Evolutionary conservation across 2,797 vertebrate species (phyloP).

Genomic region (Sebastes trivittatus): DNA sequence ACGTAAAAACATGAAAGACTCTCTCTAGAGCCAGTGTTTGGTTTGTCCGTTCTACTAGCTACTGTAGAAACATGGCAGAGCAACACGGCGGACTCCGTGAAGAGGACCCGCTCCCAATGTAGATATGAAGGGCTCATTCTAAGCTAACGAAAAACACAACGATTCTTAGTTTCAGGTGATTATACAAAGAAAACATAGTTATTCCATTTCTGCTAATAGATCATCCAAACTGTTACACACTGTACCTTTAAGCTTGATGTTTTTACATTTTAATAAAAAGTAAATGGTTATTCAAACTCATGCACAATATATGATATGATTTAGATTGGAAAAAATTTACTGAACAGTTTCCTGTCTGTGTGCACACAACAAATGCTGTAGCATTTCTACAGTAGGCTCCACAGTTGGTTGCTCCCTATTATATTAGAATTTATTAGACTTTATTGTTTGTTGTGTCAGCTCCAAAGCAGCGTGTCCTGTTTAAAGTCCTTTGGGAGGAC

Average conservation of each 20-base stretch:
- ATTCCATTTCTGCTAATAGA: too few species aligned
- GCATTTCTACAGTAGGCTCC: neutral
- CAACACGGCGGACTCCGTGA: too few species aligned
- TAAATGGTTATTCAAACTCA: neutral
- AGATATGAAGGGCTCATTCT: too few species aligned
- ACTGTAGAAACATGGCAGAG: too few species aligned
- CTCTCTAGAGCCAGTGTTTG: too few species aligned
- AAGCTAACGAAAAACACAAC: too few species aligned
- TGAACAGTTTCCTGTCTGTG: neutral
- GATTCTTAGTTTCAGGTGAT: too few species aligned
- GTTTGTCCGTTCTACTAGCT: too few species aligned
- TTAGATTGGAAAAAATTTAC: neutral
- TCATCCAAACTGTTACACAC: too few species aligned
- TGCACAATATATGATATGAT: neutral
- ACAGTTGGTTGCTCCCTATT: slow-evolving; percentile 11
- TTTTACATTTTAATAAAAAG: neutral
- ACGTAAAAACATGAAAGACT: too few species aligned
- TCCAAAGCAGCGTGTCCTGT: slow-evolving; percentile 21
- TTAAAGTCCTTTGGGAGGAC: slow-evolving; percentile 44
- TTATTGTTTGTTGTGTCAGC: slow-evolving; percentile 34
- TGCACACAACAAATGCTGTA: neutral
- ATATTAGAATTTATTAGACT: slow-evolving; percentile 21
- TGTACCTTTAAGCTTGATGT: neutral
- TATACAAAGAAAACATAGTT: too few species aligned
- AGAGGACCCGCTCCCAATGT: too few species aligned